These are phyloP conservation scores for Hyalella azteca DNA, from an alignment of 2,888 invertebrate species.

Conservation along the genomic window DNA sequence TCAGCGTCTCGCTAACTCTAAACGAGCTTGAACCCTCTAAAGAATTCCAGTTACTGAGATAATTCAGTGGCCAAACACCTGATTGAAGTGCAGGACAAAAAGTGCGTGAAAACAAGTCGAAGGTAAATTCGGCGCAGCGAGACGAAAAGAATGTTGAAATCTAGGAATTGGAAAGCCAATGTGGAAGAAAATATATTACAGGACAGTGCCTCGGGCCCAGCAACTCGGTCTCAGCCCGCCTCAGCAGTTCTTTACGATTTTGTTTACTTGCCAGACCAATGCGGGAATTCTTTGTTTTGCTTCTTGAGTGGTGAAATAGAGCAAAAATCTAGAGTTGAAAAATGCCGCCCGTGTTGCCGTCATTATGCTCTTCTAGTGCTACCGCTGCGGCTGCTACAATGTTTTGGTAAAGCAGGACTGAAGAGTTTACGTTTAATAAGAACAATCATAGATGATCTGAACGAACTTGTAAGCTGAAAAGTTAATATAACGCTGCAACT, in stretches of 20 bases:
- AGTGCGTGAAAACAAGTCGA: neutral
- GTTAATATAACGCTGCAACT: too few species aligned
- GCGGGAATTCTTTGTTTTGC: constrained; percentile 36
- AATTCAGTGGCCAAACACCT: neutral
- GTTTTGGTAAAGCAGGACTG: too few species aligned
- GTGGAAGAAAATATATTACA: constrained; percentile 22
- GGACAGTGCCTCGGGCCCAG: neutral
- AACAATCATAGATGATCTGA: too few species aligned
- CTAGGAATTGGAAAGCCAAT: constrained; percentile 30
- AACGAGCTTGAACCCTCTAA: too few species aligned
- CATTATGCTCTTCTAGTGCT: too few species aligned
- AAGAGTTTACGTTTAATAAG: too few species aligned
- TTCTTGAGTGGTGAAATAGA: constrained; percentile 34
- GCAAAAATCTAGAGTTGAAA: too few species aligned
- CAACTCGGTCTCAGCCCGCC: neutral
- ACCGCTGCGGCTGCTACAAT: too few species aligned
- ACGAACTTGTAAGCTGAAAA: too few species aligned
- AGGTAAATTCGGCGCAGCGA: constrained; percentile 8
- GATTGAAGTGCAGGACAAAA: constrained; percentile 18
- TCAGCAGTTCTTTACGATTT: constrained; percentile 26
- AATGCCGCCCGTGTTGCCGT: too few species aligned
- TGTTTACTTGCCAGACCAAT: constrained; percentile 26
- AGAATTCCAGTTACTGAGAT: too few species aligned
- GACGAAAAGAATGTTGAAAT: neutral
- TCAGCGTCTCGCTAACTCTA: too few species aligned